A percentile compares a stretch with the other conserved stretches of the same genome.
Conservation (phyloP, 2,797 vertebrate species). For the Sarcophilus harrisii region DNA sequence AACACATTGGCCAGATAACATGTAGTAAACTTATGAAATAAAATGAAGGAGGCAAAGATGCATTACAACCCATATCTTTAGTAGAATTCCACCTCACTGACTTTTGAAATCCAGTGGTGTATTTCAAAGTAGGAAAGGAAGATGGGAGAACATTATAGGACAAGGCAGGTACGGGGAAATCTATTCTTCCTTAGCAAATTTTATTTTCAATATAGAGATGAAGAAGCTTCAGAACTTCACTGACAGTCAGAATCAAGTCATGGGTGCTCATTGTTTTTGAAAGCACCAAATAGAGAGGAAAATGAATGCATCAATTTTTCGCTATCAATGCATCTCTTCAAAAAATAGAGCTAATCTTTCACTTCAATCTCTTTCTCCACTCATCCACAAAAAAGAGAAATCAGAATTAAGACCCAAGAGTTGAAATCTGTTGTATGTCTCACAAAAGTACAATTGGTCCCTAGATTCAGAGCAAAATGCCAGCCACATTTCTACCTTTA, state of each 20-base stretch:
- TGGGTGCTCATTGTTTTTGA: constrained; percentile 78
- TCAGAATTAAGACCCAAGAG: constrained; percentile 51
- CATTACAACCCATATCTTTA: not conserved
- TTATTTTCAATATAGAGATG: constrained; percentile 71
- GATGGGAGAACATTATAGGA: not conserved
- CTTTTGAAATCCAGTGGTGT: not conserved
- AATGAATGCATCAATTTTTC: constrained; percentile 78
- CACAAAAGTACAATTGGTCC: constrained; percentile 46
- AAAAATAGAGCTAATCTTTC: constrained; percentile 71
- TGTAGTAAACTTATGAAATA: not conserved
- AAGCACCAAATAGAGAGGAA: constrained; percentile 72
- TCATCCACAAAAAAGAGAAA: constrained; percentile 48
- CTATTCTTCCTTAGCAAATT: constrained; percentile 66
- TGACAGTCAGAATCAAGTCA: constrained; percentile 62
- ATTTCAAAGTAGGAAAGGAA: not conserved
- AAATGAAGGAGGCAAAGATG: not conserved
- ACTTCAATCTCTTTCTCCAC: constrained; percentile 62
- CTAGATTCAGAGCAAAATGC: constrained; percentile 69
- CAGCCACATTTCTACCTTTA: constrained; percentile 42
- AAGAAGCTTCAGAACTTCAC: constrained; percentile 72
- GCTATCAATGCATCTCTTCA: constrained; percentile 66
- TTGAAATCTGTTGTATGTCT: constrained; percentile 36
- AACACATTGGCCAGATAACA: not conserved
- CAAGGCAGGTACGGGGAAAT: not conserved
- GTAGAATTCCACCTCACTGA: not conserved